Percentiles rank a stretch among this genome's conserved stretches.
Evolutionary conservation across 2,797 vertebrate species (phyloP).

Genomic region (Chaetophractus vellerosus): DNA sequence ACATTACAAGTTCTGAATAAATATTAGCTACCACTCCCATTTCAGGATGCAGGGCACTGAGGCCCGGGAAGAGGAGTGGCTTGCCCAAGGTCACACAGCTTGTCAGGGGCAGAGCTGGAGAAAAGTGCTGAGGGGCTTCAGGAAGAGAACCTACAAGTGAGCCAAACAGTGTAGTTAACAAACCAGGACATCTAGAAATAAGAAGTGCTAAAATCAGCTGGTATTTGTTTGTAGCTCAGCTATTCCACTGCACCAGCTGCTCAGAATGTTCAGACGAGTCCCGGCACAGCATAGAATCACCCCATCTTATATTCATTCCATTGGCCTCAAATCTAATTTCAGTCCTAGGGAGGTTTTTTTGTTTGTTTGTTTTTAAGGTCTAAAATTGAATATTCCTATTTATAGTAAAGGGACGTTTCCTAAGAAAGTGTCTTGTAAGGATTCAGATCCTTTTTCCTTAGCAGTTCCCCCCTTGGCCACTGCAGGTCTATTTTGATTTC

Average conservation of each 20-base stretch:
- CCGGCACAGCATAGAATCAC: constrained; percentile 77
- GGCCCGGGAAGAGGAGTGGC: neutral
- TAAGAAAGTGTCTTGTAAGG: constrained; percentile 82
- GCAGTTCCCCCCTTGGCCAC: constrained; percentile 75
- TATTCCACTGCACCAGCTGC: constrained; percentile 65
- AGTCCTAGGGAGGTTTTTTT: constrained; percentile 68
- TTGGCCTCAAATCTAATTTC: constrained; percentile 85
- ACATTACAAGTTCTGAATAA: neutral
- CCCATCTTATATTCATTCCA: constrained; percentile 76
- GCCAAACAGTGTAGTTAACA: neutral
- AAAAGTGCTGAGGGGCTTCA: neutral
- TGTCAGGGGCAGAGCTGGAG: fast-evolving
- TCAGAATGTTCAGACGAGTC: constrained; percentile 81
- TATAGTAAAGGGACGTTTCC: constrained; percentile 86
- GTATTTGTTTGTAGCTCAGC: constrained; percentile 79
- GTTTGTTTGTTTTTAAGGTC: constrained; percentile 34
- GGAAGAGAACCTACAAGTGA: neutral
- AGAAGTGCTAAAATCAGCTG: constrained; percentile 77
- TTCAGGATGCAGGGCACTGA: neutral
- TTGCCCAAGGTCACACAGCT: neutral
- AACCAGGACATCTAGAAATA: constrained; percentile 77
- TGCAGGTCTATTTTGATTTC: constrained; percentile 76
- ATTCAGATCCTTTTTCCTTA: constrained; percentile 79
- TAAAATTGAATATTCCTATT: constrained; percentile 84
- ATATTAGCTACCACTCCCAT: neutral